Percentiles rank a stretch among this genome's conserved stretches.
These are phyloP conservation scores for sheep (Ovis aries) DNA, from an alignment of 2,113 vertebrate species.

Conservation along the genomic window ARS-UI_Ramb_v3.0 NC_056056.1:201054501-201055000, in stretches of 20 bases:
- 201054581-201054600: background rate
- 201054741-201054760: background rate
- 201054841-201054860: background rate
- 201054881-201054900: background rate
- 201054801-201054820: background rate
- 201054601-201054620: background rate
- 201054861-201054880: background rate
- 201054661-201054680: background rate
- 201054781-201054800: no score
- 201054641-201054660: background rate
- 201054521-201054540: conserved; percentile 14
- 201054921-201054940: background rate
- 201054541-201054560: background rate
- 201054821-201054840: background rate
- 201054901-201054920: background rate
- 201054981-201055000: background rate
- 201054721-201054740: background rate
- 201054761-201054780: background rate
- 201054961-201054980: background rate
- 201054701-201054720: background rate
- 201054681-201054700: background rate
- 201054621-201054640: background rate
- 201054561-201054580: background rate
- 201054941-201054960: background rate
- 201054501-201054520: background rate